Conservation (phyloP, 2,888 invertebrate genomes). For the Pocota personata region DNA sequence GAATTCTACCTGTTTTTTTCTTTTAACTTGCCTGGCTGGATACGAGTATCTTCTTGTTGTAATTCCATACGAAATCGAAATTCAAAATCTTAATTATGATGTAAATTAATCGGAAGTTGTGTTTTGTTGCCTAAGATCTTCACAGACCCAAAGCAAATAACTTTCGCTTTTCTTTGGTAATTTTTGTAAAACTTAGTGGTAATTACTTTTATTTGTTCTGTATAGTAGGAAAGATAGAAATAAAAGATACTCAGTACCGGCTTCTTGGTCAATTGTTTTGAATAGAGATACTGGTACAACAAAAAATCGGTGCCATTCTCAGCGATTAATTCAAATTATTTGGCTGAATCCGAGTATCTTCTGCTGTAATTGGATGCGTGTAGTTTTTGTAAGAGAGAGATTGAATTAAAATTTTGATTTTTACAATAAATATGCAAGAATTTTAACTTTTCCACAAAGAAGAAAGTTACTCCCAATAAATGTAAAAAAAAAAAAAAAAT, state of each 20-base stretch:
- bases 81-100: slow-evolving; percentile 52
- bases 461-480: slow-evolving; percentile 39
- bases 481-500: neutral
- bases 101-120: slow-evolving; percentile 53
- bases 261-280: neutral
- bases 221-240: neutral
- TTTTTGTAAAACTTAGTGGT: neutral
- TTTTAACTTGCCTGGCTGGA: neutral
- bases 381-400: neutral
- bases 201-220: neutral
- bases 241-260: neutral
- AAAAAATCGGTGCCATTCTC: neutral
- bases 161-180: slow-evolving; percentile 58
- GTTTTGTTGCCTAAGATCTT: slow-evolving; percentile 27
- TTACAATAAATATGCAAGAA: slow-evolving; percentile 50
- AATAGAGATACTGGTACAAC: no score
- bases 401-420: neutral
- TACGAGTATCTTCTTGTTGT: neutral
- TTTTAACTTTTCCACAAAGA: slow-evolving; percentile 15
- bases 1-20: slow-evolving; percentile 19
- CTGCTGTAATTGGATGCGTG: neutral
- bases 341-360: neutral
- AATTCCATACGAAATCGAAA: slow-evolving; percentile 38
- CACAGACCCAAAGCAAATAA: slow-evolving; percentile 22
- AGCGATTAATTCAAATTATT: neutral